phyloP scores from a whole-genome alignment of 2,113 vertebrate genomes.

The Okapia johnstoni region DNA sequence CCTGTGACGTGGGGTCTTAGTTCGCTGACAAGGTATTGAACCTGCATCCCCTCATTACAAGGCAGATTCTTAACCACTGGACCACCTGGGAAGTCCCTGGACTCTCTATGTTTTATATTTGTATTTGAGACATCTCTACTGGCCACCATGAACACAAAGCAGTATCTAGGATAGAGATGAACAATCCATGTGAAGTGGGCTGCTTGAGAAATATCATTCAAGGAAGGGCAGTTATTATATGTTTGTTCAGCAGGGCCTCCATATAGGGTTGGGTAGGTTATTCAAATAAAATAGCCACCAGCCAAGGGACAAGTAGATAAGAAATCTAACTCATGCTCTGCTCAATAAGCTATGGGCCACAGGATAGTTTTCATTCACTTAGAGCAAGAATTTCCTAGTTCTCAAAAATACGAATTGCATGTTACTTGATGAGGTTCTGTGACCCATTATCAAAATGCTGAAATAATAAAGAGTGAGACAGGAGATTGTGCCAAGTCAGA shows the following conservation, averaged over 20 bases:
- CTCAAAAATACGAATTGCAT: neutral
- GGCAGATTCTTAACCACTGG: no score
- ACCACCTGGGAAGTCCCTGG: neutral
- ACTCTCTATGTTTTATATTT: neutral
- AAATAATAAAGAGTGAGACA: neutral
- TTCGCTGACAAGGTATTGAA: no score
- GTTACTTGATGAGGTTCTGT: neutral
- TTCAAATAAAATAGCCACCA: neutral
- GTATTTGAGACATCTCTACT: neutral
- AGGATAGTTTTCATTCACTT: neutral
- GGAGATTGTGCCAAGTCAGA: neutral
- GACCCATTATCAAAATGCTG: neutral
- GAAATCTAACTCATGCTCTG: neutral
- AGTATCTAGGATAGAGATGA: neutral
- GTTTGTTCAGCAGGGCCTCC: neutral
- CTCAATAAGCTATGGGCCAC: neutral
- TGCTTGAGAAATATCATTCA: neutral
- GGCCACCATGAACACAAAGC: neutral
- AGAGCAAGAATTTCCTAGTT: neutral
- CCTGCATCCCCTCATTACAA: no score
- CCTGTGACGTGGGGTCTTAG: no score
- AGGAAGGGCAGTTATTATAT: neutral
- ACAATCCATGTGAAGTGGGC: neutral
- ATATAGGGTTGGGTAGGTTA: no score
- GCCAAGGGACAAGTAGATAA: neutral